These are phyloP conservation scores for Dendrocopos noguchii DNA, from an alignment of 2,113 vertebrate genomes.

Conservation along the genomic window DNA sequence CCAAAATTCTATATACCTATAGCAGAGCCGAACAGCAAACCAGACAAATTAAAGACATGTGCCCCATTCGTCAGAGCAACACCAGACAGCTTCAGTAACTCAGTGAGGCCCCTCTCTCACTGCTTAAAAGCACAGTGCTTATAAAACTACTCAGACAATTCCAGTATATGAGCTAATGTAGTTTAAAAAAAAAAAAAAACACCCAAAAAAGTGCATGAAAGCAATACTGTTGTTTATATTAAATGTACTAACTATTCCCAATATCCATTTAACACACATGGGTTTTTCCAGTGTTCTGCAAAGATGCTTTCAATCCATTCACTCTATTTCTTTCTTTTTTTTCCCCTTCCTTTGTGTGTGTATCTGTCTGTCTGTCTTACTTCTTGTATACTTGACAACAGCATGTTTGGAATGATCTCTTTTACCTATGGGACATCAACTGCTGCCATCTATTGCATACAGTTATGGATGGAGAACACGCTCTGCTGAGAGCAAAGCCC, in stretches of 20 bases:
- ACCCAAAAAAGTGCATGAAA: neutral
- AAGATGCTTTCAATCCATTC: neutral
- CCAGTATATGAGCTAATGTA: neutral
- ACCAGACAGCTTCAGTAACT: neutral
- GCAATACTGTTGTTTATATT: slow-evolving; percentile 23
- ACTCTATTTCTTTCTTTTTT: neutral
- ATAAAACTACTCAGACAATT: neutral
- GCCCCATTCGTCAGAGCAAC: neutral
- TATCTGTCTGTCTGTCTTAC: neutral
- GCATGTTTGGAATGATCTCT: neutral
- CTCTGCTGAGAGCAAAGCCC: neutral
- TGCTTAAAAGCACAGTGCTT: neutral
- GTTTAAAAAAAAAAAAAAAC: neutral
- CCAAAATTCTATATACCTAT: neutral
- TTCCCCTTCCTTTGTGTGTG: too few relatives aligned
- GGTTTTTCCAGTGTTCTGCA: neutral
- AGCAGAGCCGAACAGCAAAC: neutral
- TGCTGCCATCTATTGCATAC: neutral
- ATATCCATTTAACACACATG: neutral
- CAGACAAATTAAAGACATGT: slow-evolving; percentile 2
- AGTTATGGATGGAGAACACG: neutral
- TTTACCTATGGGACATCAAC: neutral
- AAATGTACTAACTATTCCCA: neutral
- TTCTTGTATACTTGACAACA: neutral
- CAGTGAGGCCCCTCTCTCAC: neutral